These are phyloP conservation scores for Noctilio leporinus DNA, from an alignment of 2,113 vertebrate species.

Conservation along the genomic window DNA sequence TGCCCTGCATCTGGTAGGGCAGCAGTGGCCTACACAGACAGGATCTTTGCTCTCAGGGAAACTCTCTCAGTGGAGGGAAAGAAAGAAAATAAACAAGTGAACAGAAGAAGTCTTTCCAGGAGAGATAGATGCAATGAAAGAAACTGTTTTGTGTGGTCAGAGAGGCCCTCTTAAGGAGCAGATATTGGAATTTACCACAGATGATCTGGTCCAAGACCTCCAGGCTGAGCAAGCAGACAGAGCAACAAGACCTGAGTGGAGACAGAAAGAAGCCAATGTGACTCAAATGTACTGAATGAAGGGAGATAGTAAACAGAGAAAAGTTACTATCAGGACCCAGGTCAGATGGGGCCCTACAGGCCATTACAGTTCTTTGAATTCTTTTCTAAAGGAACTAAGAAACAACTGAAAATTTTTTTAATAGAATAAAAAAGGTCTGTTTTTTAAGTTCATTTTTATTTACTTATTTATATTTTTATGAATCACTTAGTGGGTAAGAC, in stretches of 20 bases:
- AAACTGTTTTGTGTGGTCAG: background rate
- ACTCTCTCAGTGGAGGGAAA: background rate
- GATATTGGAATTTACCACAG: background rate
- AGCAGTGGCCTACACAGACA: background rate
- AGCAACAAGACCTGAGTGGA: background rate
- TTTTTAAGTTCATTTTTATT: background rate
- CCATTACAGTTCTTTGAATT: background rate
- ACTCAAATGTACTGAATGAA: background rate
- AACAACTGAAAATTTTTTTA: background rate
- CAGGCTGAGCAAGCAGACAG: background rate
- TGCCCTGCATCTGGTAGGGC: too few relatives aligned
- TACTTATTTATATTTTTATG: background rate
- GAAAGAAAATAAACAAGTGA: background rate
- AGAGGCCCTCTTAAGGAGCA: background rate
- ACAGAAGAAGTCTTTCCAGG: background rate
- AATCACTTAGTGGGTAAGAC: background rate
- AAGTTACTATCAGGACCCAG: background rate
- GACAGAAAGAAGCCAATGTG: background rate
- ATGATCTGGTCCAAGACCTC: background rate
- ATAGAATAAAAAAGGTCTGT: background rate
- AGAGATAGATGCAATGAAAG: background rate
- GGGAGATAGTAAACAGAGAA: background rate
- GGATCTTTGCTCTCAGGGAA: background rate
- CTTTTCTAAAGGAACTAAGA: background rate
- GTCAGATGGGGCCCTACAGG: background rate